Evolutionary conservation across 2,888 invertebrate genomes (phyloP), one percentile per base, ranked within the genome.

Genomic region (Agriopis leucophaearia): DNA sequence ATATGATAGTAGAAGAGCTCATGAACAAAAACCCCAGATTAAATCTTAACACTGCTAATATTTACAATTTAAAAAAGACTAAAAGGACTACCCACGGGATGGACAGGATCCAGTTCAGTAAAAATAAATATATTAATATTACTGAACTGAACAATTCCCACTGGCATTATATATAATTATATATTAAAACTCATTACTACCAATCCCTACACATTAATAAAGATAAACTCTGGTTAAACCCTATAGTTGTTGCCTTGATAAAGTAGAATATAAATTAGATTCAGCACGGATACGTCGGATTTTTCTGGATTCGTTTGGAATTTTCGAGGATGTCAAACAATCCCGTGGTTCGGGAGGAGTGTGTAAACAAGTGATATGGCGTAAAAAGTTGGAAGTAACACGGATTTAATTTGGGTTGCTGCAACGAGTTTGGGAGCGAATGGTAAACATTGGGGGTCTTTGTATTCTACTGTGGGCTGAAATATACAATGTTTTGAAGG

Each of bases 181-280:
- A 27, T 27, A 27, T 27, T 5, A 27, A 27, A 27, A 27, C 27
- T 27, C 27, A 27, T 5, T 27, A 27, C 27, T 27, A 27, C 1
- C 27, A 27, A 27, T 27, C 4, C 27, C 5, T 27, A 27, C 27
- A 16, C 16, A 47, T 47, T 16, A 16, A 10, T 0, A 18, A 9
- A 2, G 6, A 15, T 12, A 55, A 42, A 2, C 27, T 3, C 27
- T 27, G 27, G 27, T 27, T 5, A 27, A 27, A 27, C 27, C 27
- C 12, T 6, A 7, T 13, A 16, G 1, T 27, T 45, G 58, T 38
- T 47, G 36, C 15, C 8, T 74, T 69, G 57, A 64, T 60, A 69
- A 35, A 60, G 70, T 47, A 71, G 71, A 70, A 59, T 70, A 78
- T 77, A 77, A 76, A 76, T 77, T 73, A 65, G 54, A 67, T 73